Percentiles rank a stretch among this genome's conserved stretches.
Conservation (phyloP, 1,140 invertebrate genomes). For the Scaptomyza pallida region DNA sequence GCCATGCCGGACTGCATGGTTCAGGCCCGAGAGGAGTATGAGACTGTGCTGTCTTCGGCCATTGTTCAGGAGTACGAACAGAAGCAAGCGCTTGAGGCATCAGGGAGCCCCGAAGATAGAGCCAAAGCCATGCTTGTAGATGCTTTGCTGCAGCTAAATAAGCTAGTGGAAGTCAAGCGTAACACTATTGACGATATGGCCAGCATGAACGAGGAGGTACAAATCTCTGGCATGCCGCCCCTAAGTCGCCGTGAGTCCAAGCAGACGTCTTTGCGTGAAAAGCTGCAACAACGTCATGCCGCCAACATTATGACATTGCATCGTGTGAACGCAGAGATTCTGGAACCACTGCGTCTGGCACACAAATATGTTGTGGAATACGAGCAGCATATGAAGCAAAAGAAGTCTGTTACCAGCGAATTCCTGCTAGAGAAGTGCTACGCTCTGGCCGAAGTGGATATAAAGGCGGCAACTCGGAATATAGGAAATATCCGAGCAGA, state of each 20-base stretch:
- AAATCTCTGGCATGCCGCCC: background rate
- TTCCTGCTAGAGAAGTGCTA: slow-evolving; percentile 42
- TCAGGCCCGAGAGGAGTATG: slow-evolving; percentile 14
- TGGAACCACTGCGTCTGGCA: slow-evolving; percentile 34
- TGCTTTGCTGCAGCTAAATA: slow-evolving; percentile 39
- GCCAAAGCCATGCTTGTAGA: slow-evolving; percentile 19
- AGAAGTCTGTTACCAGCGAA: background rate
- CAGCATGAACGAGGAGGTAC: slow-evolving; percentile 36
- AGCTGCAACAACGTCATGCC: slow-evolving; percentile 40
- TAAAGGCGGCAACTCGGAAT: slow-evolving; percentile 9
- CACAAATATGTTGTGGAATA: slow-evolving; percentile 31
- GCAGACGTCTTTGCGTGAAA: slow-evolving; percentile 13
- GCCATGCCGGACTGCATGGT: slow-evolving; percentile 32
- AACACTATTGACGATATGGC: slow-evolving; percentile 39
- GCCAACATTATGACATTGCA: slow-evolving; percentile 45
- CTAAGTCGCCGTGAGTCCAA: slow-evolving; percentile 39
- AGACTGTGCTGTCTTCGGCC: slow-evolving; percentile 5
- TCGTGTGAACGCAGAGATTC: slow-evolving; percentile 42
- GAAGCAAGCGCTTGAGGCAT: background rate
- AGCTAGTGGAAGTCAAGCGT: slow-evolving; percentile 26
- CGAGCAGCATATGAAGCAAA: slow-evolving; percentile 2
- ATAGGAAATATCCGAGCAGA: background rate
- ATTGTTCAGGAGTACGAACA: slow-evolving; percentile 29
- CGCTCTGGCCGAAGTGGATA: slow-evolving; percentile 45
- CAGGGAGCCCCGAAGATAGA: background rate